Base-by-base conservation (phyloP, 2,797 vertebrate species). In the Ciconia nigra region DNA sequence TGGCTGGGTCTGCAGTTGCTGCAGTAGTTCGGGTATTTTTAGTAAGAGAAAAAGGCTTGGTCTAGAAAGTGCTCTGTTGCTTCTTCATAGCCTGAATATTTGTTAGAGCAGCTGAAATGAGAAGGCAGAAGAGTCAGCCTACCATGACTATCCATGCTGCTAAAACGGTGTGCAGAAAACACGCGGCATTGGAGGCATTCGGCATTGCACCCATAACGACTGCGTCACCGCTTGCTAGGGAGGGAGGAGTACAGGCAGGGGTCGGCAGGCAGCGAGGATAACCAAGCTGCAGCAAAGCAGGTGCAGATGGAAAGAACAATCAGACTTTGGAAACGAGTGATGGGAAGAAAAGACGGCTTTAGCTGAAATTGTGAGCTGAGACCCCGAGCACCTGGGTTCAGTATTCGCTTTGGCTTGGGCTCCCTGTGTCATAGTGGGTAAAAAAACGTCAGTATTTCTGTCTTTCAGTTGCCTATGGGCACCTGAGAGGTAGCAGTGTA, bases 381-480 rank as follows among this genome's bases (percentile, higher is more conserved):
- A 52, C 13, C 10, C 16, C 2, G 5, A 62, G 54, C 66, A 82
- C 29, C 15, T 66, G 17, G 2, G 14, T 54, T 66, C 41, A 19
- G 26, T 46, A 2, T 91, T 78, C 2, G 1, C 58, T 80, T 78
- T 82, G 58, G 17, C 25, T 69, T 51, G 13, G 39, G 33, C 39
- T 81, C 61, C 42, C 13, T 33, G 7, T 72, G 15, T 86, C 29
- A 11, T 4, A 20, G n/a, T 13, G 44, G 39, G 28, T 35, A 52
- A 77, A 72, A 41, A 29, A 73, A 15, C 15, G 31, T 29, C 12
- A 59, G 1, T 20, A 13, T 82, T 85, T 91, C 39, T 88, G 51
- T 44, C 25, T 81, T 86, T 66, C 37, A 4, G 42, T 79, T 0
- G 0, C 13, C 31, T 22, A 2, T 26, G 20, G 61, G 49, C 17